These are phyloP conservation scores for Sebastes fasciatus DNA, from an alignment of 2,113 vertebrate genomes.

Conservation along the genomic window DNA sequence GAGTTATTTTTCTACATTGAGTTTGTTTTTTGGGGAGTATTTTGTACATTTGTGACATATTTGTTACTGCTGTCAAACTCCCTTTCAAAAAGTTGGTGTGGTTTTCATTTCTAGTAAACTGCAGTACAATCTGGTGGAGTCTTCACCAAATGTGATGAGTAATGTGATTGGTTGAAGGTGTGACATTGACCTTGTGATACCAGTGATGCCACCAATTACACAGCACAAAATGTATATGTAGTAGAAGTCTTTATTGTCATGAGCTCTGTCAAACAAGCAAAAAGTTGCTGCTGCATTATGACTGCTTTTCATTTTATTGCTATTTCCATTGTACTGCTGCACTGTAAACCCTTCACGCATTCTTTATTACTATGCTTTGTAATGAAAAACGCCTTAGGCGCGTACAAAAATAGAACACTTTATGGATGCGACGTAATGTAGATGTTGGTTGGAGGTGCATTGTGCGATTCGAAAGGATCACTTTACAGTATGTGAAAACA, in stretches of 20 bases:
- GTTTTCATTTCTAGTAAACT: background rate
- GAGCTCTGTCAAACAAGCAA: background rate
- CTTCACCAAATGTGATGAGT: background rate
- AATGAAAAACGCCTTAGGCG: background rate
- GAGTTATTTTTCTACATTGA: background rate
- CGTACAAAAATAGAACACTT: background rate
- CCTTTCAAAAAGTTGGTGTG: background rate
- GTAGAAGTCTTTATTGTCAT: background rate
- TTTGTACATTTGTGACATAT: background rate
- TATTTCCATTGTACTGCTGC: background rate
- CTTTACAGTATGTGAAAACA: background rate
- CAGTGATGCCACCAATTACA: background rate
- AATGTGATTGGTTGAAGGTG: background rate
- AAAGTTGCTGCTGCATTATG: background rate
- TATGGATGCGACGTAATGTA: background rate
- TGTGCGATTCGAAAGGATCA: background rate
- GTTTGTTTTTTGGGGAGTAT: background rate
- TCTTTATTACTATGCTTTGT: background rate
- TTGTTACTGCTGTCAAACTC: background rate
- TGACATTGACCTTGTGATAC: background rate
- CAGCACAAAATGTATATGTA: background rate
- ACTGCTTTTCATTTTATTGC: background rate
- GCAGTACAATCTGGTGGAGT: background rate
- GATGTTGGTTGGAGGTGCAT: background rate
- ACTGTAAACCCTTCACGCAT: background rate